Conservation (phyloP, 2,797 vertebrate species). For the Sebastes nivosus region DNA sequence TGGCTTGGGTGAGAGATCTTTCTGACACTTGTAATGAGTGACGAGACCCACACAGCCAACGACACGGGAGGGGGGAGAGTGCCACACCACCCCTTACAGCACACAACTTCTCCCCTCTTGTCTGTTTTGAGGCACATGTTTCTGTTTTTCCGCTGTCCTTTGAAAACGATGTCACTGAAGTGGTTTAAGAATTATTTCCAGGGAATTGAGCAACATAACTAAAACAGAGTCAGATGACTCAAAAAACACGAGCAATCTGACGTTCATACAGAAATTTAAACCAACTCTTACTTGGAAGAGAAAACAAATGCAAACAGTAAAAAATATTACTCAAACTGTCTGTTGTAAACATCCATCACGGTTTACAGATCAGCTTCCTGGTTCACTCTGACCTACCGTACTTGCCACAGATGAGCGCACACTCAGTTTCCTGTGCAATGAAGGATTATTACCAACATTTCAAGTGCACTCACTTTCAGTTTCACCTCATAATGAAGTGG, state of each 20-base stretch:
- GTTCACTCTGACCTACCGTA: background rate
- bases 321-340: background rate
- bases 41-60: constrained; percentile 40
- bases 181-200: background rate
- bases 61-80: constrained; percentile 4
- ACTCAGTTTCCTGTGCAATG: background rate
- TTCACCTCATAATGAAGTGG: background rate
- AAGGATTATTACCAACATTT: background rate
- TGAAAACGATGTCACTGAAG: background rate
- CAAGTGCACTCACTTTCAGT: background rate
- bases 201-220: background rate
- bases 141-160: background rate
- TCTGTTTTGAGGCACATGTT: background rate
- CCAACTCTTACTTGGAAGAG: background rate
- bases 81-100: background rate
- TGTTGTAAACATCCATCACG: background rate
- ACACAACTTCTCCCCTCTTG: background rate
- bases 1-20: constrained; percentile 56
- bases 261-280: background rate
- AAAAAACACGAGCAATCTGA: background rate
- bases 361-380: constrained; percentile 4
- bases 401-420: background rate
- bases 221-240: background rate
- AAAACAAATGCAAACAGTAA: background rate
- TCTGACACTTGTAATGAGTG: constrained; percentile 64